Conservation (phyloP, 2,797 vertebrate genomes). For the Hapalemur alaotrensis region DNA sequence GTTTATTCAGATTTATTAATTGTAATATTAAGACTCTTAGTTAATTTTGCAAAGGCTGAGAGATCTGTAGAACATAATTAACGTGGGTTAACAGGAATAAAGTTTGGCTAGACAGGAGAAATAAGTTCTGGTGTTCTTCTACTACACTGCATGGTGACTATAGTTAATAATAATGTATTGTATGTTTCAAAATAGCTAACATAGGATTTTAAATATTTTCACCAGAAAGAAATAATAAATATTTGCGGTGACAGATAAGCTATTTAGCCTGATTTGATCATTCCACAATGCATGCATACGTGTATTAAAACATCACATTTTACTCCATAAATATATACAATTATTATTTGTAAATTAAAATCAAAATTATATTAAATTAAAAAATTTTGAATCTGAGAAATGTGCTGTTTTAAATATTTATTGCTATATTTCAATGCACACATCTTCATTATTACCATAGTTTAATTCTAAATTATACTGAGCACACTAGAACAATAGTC, state of each 20-base stretch:
- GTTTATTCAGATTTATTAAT: not conserved
- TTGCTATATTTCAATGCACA: not conserved
- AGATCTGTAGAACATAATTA: not conserved
- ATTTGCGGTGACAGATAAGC: not conserved
- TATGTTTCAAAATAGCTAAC: not conserved
- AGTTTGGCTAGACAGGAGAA: not conserved
- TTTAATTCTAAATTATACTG: not conserved
- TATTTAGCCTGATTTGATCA: not conserved
- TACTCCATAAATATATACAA: not conserved
- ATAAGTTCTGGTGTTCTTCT: not conserved
- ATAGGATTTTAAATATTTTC: not conserved
- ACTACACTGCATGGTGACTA: not conserved
- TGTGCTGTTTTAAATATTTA: conserved; percentile 6
- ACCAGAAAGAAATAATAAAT: not conserved
- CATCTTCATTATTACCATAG: not conserved
- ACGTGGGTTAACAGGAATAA: not conserved
- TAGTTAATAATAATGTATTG: not conserved
- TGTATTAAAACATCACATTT: not conserved
- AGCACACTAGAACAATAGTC: not conserved
- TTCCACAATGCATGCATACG: not conserved
- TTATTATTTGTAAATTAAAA: not conserved
- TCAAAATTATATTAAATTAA: not conserved
- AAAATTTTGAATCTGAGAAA: not conserved
- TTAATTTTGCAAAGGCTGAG: conserved; percentile 11
- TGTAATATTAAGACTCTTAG: not conserved